A percentile compares a stretch with the other conserved stretches of the same genome.
phyloP scores from a whole-genome alignment of 92 coral and sea anemone genomes.

The Epizoanthus rinbou region DNA sequence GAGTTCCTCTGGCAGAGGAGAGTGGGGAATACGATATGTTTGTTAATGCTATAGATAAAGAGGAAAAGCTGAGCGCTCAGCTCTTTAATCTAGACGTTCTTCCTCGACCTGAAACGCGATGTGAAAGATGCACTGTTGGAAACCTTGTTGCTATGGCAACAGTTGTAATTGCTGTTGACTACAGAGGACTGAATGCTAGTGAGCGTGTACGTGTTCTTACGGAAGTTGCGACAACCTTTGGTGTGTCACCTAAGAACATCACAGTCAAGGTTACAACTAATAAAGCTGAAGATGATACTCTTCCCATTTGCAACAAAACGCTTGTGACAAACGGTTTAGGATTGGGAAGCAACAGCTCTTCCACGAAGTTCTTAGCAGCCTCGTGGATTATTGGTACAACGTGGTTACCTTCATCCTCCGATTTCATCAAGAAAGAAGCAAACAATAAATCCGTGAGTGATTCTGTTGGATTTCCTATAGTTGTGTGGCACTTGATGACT shows the following conservation, averaged over 20 bases:
- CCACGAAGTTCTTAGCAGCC: background rate
- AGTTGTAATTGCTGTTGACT: conserved; percentile 9
- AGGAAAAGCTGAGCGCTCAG: background rate
- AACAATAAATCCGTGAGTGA: background rate
- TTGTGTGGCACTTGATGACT: background rate
- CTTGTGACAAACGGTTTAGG: background rate
- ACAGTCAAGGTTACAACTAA: conserved; percentile 1
- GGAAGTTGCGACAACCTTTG: conserved; percentile 3
- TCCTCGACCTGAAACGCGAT: background rate
- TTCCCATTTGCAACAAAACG: conserved; percentile 26
- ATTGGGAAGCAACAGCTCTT: background rate
- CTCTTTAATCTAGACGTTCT: conserved; percentile 1
- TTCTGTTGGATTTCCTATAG: background rate
- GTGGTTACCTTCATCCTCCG: background rate
- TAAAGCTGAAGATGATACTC: background rate
- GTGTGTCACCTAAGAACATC: background rate
- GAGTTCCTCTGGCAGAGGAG: conserved; percentile 23
- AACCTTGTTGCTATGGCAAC: conserved; percentile 21
- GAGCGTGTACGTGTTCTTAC: conserved; percentile 30
- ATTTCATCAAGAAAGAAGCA: background rate
- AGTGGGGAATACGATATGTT: conserved; percentile 3
- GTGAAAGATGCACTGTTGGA: conserved; percentile 1
- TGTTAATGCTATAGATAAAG: background rate
- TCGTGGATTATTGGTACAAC: conserved; percentile 11
- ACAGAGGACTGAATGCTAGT: conserved; percentile 20